Evolutionary conservation across 2,113 vertebrate species (phyloP).

Genomic region (Leptocoma aspasia): DNA sequence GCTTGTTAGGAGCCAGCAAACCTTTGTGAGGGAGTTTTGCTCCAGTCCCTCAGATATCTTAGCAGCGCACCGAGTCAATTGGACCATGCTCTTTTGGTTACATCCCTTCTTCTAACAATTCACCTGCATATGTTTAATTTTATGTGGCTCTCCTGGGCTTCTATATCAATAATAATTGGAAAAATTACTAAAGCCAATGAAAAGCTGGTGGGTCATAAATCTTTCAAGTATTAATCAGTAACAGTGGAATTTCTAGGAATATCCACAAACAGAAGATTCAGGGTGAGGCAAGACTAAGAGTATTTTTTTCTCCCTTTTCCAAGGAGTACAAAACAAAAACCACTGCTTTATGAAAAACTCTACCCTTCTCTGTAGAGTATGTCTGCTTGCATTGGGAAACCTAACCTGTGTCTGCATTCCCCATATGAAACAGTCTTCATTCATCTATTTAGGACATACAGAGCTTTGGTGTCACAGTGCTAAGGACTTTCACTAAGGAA

Average conservation of each 20-base stretch:
- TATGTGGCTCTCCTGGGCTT: neutral
- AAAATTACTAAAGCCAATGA: too few species aligned
- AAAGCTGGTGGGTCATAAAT: neutral
- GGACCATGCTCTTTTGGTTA: neutral
- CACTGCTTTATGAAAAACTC: neutral
- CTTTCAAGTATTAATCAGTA: neutral
- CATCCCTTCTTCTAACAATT: neutral
- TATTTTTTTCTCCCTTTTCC: neutral
- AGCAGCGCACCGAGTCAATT: fast-evolving
- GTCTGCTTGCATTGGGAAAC: neutral
- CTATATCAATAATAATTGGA: too few species aligned
- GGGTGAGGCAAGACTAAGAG: neutral
- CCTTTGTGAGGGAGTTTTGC: neutral
- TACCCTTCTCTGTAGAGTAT: neutral
- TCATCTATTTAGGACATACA: neutral
- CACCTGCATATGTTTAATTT: neutral
- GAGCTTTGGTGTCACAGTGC: neutral
- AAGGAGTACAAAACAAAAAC: neutral
- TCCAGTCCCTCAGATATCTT: neutral
- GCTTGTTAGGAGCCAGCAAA: neutral
- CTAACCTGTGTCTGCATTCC: neutral
- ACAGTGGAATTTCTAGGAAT: neutral
- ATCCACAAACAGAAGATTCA: neutral
- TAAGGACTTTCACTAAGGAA: neutral
- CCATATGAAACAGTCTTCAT: neutral